Base-by-base conservation (phyloP, 1,140 invertebrate genomes). In the Helicoverpa armigera region DNA sequence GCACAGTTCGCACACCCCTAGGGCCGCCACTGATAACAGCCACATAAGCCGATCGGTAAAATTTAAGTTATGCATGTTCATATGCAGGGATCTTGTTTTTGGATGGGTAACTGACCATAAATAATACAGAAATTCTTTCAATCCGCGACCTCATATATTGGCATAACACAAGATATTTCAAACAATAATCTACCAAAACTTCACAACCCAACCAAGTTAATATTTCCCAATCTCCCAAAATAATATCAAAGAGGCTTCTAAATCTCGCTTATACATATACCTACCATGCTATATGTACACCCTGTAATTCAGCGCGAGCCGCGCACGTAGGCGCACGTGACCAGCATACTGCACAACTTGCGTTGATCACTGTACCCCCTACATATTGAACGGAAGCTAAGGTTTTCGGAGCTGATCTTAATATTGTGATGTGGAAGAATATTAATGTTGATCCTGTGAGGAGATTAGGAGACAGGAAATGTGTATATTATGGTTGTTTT, bases 291-390 rank as follows among this genome's bases (percentile, higher is more conserved):
- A 60, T 75, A 74, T 16, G 56, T 75, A 61, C 58, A 65, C 60
- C n/a, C 43, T 14, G 74, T 76, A 76, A 76, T 65, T 76, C 74
- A 76, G 60, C 3, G 31, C 60, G 74, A 48, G 60, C 11, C 18
- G 18, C 60, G 61, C 75, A 77, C 75, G 75, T 77, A 65, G 48
- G 23, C 16, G 60, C 18, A 63, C 75, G 75, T 77, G 75, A 77
- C 75, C 23, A 29, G 75, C 43, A 77, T 77, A 35, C 60, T 16
- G 2, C 50, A 7, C 48, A 65, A 54, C 75, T 77, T 77, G 61
- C 50, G 75, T 53, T 77, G 60, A 53, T 16, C 43, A 35, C 75
- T 77, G 75, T 77, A 77, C 75, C 48, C 16, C 18, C 48, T 12
- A 31, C 35, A 29, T 77, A 63, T 29, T 77, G 61, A 67, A 65